Evolutionary conservation across 2,113 vertebrate genomes (phyloP), one percentile per base, ranked within the genome.

Genomic region (Mystacornis crossleyi): DNA sequence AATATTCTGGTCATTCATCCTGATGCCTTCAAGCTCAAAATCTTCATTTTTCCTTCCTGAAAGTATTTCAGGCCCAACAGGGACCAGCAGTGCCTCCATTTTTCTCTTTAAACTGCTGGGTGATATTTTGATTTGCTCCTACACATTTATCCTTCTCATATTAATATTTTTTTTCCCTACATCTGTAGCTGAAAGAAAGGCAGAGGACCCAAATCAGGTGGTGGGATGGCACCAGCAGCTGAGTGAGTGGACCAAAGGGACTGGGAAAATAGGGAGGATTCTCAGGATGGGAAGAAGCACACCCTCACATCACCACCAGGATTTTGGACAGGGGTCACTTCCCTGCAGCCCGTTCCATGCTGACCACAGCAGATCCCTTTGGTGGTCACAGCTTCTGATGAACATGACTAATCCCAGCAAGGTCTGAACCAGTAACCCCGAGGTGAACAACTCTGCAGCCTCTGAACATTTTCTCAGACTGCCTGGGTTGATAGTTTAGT

Each of bases 401-500:
- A 87, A 60, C 75, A 66, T 48, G 71, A 83, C 38, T 90, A 72
- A 88, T 77, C 62, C 79, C 47, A 65, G 69, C 69, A 83, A 86
- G 50, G 83, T 36, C 33, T 89, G 93, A 86, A 81, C 94, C 93
- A 73, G 28, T 42, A 88, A 94, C 91, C 87, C 67, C 0, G 15
- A 90, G 62, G 74, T 94, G 92, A 96, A 70, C 71, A 83, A 58
- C 85, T 94, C 64, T 2, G 26, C 71, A 91, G 71, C 81, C 67
- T 91, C 42, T 82, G 55, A 73, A 36, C 70, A 34, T 95, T 93
- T 90, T 97, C 93, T 89, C 92, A 93, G 78, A 55, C 61, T 89
- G 50, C 72, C 75, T 54, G 57, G 36, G 38, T 53, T 69, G 75
- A 50, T 82, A 62, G 62, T 92, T 72, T 47, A 62, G 71, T 95